Evolutionary conservation across 2,113 vertebrate genomes (phyloP).

Genomic region (Progne subis): DNA sequence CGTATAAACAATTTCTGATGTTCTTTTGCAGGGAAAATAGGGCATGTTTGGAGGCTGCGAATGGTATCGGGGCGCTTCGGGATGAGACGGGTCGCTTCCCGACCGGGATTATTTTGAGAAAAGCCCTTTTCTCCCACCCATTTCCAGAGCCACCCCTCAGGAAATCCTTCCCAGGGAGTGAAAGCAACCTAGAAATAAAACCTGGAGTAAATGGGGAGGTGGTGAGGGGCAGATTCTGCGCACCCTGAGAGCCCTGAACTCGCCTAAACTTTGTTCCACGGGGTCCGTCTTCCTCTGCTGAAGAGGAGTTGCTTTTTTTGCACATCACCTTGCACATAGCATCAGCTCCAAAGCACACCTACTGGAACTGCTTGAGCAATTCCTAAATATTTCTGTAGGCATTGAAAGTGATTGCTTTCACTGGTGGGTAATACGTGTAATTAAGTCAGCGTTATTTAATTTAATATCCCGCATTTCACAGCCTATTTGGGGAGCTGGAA

Average conservation of each 20-base stretch:
- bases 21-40: slow-evolving; percentile 51
- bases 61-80: background rate
- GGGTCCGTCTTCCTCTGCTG: background rate
- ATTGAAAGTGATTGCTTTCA: background rate
- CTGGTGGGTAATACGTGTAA: background rate
- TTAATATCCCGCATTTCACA: slow-evolving; percentile 29
- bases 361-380: background rate
- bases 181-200: background rate
- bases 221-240: background rate
- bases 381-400: slow-evolving; percentile 12
- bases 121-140: background rate
- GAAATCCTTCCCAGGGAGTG: background rate
- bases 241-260: background rate
- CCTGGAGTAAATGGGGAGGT: background rate
- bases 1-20: slow-evolving; percentile 67
- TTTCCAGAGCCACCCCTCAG: background rate
- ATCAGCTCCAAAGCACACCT: background rate
- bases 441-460: slow-evolving; percentile 3
- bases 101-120: background rate
- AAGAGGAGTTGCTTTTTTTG: background rate
- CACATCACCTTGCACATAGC: accelerated
- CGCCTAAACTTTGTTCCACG: accelerated
- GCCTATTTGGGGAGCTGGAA: background rate
- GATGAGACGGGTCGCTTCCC: background rate
- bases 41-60: background rate